phyloP scores from a whole-genome alignment of 2,113 vertebrate species.

The Serilophus lunatus region DNA sequence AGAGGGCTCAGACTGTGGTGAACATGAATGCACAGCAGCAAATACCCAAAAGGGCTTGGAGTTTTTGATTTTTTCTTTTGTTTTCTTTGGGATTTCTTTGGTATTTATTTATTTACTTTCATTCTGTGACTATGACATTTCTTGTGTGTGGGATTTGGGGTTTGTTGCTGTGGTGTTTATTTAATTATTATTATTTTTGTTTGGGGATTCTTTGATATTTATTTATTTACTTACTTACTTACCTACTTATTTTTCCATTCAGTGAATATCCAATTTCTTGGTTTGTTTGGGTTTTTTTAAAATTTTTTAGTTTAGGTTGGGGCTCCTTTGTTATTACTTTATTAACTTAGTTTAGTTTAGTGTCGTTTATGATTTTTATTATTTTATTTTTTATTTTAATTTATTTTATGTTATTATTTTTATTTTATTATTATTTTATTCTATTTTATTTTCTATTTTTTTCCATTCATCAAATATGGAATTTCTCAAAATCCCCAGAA shows the following conservation, averaged over 20 bases:
- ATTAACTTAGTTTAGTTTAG: too few relatives aligned
- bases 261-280: neutral
- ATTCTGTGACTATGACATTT: neutral
- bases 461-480: neutral
- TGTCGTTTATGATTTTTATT: too few relatives aligned
- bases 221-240: too few relatives aligned
- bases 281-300: too few relatives aligned
- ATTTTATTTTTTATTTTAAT: too few relatives aligned
- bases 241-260: neutral
- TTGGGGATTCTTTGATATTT: neutral
- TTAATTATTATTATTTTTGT: neutral
- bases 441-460: neutral
- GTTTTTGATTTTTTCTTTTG: accelerated
- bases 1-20: neutral
- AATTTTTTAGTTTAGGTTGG: too few relatives aligned
- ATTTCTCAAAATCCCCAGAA: neutral
- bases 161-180: too few relatives aligned
- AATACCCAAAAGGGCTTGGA: neutral
- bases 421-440: too few relatives aligned
- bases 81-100: accelerated
- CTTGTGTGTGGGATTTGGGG: too few relatives aligned
- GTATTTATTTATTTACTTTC: neutral
- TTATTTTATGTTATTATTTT: too few relatives aligned
- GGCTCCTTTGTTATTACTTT: too few relatives aligned
- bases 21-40: neutral